These are phyloP conservation scores for Chrysotoxum bicinctum DNA, from an alignment of 2,888 invertebrate species.

Conservation along the genomic window DNA sequence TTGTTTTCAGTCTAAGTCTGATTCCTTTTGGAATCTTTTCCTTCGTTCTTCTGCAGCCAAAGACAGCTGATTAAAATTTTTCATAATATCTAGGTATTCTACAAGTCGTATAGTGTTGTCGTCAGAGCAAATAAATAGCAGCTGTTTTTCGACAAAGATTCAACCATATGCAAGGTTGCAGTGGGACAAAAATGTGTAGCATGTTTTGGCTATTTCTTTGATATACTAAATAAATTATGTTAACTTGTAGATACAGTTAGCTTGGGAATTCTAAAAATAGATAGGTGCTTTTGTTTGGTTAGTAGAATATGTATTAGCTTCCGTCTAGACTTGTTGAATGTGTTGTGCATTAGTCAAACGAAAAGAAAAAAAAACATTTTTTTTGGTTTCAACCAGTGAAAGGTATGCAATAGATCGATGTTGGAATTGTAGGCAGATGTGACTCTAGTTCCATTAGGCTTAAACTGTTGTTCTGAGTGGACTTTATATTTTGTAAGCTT, in stretches of 20 bases:
- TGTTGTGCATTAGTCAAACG: background rate
- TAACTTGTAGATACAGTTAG: background rate
- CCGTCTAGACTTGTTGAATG: background rate
- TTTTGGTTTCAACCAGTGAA: too few relatives aligned
- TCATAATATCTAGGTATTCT: background rate
- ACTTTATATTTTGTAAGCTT: too few relatives aligned
- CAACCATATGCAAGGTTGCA: conserved; percentile 15
- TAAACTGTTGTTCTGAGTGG: too few relatives aligned
- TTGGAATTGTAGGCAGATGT: too few relatives aligned
- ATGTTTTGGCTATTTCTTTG: conserved; percentile 1
- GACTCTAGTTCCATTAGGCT: too few relatives aligned
- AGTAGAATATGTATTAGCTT: background rate
- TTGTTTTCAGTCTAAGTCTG: background rate
- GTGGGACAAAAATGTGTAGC: background rate
- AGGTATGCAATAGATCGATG: too few relatives aligned
- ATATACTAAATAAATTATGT: conserved; percentile 46
- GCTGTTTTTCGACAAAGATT: background rate
- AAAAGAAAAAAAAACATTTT: too few relatives aligned
- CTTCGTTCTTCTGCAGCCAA: conserved; percentile 10
- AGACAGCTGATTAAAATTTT: conserved; percentile 66
- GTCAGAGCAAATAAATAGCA: conserved; percentile 5
- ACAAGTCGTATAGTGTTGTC: conserved; percentile 8
- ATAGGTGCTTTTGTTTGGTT: background rate
- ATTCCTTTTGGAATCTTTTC: background rate
- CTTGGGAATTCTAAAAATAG: background rate